These are phyloP conservation scores for Morbakka virulenta DNA, from an alignment of 30 jellyfish, hydroid and myxozoan genomes.

Conservation along the genomic window DNA sequence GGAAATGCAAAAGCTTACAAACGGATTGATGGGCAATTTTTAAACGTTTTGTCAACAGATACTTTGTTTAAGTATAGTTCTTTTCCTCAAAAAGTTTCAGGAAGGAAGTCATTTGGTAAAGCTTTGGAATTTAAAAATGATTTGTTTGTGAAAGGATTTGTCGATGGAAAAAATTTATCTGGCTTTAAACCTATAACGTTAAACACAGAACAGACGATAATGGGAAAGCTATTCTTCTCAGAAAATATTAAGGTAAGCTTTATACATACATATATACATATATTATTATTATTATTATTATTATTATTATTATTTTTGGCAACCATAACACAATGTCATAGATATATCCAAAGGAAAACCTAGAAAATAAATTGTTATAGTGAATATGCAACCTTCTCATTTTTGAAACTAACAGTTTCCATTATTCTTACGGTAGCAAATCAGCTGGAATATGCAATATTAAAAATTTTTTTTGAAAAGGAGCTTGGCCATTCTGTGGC, in stretches of 20 bases:
- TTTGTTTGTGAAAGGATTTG: conserved; percentile 9
- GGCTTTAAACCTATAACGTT: conserved; percentile 16
- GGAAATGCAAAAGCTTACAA: conserved; percentile 14
- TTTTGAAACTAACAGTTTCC: too few relatives aligned
- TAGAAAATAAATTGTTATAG: too few relatives aligned
- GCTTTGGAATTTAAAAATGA: neutral
- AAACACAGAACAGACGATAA: conserved; percentile 41
- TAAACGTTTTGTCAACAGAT: conserved; percentile 5
- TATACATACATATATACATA: too few relatives aligned
- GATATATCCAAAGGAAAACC: too few relatives aligned
- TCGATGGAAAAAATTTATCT: conserved; percentile 26
- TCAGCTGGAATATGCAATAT: too few relatives aligned
- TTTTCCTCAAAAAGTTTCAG: conserved; percentile 34
- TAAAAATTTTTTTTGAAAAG: too few relatives aligned
- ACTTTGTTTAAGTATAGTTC: conserved; percentile 19
- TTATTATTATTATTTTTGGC: too few relatives aligned
- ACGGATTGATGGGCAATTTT: conserved; percentile 29
- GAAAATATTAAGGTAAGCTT: neutral
- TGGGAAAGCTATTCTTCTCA: neutral
- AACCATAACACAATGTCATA: too few relatives aligned
- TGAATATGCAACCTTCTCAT: too few relatives aligned
- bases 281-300: too few relatives aligned
- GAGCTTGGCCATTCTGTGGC: too few relatives aligned
- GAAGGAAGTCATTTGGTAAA: conserved; percentile 32
- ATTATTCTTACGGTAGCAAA: too few relatives aligned